Percentiles rank a stretch among this genome's conserved stretches.
phyloP scores from a whole-genome alignment of 1,140 invertebrate species.

The Colletes latitarsis region DNA sequence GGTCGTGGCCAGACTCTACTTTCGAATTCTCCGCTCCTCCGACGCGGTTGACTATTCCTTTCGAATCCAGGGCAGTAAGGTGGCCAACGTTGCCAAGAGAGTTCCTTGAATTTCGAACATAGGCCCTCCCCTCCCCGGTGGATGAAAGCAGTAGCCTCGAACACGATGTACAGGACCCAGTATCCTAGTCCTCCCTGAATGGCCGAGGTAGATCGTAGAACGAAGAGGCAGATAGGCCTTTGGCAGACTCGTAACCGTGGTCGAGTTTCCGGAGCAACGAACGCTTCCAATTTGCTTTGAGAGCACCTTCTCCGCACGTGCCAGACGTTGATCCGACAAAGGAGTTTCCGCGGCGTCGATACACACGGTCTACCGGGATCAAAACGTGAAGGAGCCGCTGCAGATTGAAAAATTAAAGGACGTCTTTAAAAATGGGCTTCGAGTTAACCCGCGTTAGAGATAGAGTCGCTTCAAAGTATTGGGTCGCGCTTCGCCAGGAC shows the following conservation, averaged over 20 bases:
- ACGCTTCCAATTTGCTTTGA: slow-evolving; percentile 48
- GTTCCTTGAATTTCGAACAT: background rate
- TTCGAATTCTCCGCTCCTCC: too few relatives aligned
- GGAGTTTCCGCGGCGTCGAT: slow-evolving; percentile 17
- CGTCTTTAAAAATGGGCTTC: background rate
- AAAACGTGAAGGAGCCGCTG: too few relatives aligned
- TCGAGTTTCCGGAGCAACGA: slow-evolving; percentile 30
- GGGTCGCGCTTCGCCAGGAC: too few relatives aligned
- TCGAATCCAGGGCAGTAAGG: slow-evolving; percentile 1
- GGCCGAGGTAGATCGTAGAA: background rate
- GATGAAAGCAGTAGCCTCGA: slow-evolving; percentile 1
- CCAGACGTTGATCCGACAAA: slow-evolving; percentile 34
- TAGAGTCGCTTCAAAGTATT: too few relatives aligned
- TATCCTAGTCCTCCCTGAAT: background rate
- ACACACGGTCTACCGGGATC: background rate
- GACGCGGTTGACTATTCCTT: background rate
- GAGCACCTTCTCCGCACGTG: slow-evolving; percentile 26
- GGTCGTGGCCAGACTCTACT: background rate
- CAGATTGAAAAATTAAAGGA: background rate
- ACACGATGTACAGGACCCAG: background rate
- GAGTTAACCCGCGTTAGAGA: background rate
- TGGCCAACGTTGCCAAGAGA: background rate
- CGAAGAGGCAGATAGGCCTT: background rate
- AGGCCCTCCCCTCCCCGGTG: too few relatives aligned
- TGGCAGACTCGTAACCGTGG: slow-evolving; percentile 6